phyloP scores from a whole-genome alignment of 2,113 vertebrate species.

The Regulus satrapa region DNA sequence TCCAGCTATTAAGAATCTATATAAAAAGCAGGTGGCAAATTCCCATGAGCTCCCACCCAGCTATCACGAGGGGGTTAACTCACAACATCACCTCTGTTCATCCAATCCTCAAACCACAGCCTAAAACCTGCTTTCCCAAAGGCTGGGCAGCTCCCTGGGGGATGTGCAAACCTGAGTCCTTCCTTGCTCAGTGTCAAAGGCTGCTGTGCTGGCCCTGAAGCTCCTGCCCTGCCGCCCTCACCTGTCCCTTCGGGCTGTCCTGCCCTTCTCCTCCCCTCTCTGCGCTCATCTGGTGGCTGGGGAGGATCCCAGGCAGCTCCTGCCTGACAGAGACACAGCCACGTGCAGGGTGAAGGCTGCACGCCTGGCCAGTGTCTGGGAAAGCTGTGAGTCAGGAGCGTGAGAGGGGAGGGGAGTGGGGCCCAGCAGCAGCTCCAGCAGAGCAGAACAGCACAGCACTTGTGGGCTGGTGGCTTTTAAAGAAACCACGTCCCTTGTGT shows the following conservation, averaged over 20 bases:
- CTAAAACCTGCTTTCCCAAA: background rate
- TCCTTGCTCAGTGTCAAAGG: background rate
- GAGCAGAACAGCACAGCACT: background rate
- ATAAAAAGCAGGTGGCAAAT: background rate
- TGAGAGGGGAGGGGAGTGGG: background rate
- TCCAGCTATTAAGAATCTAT: background rate
- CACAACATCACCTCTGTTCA: background rate
- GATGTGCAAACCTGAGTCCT: background rate
- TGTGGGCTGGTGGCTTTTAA: background rate
- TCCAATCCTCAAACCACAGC: background rate
- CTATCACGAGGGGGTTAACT: background rate
- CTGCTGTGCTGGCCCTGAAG: fast-evolving
- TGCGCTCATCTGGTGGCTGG: fast-evolving
- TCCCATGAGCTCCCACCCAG: background rate
- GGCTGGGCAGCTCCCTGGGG: background rate
- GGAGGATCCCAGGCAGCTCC: background rate
- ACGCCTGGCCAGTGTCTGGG: background rate
- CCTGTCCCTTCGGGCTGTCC: background rate
- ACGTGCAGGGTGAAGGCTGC: background rate
- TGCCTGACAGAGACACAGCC: background rate
- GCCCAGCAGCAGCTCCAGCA: background rate
- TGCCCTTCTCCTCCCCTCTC: background rate
- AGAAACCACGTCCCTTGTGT: background rate
- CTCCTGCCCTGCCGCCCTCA: fast-evolving
- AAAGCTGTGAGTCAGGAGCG: background rate